phyloP scores from a whole-genome alignment of 2,888 invertebrate species.

The Koerneria pararmatus region DNA sequence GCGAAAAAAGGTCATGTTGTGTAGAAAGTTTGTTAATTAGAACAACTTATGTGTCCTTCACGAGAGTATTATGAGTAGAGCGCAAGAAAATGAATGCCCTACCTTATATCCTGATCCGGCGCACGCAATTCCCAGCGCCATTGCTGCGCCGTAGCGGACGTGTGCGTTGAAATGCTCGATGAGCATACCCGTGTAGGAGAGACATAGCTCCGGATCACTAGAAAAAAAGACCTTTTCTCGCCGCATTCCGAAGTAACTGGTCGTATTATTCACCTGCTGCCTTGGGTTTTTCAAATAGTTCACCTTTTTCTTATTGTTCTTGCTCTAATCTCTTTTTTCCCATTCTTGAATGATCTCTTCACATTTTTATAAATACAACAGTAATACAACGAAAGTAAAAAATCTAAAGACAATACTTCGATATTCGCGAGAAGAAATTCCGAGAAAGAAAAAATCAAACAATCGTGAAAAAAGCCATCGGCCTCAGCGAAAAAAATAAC shows the following conservation, averaged over 20 bases:
- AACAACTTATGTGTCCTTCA: not conserved
- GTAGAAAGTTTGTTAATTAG: no score
- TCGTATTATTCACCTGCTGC: no score
- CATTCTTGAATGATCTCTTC: not conserved
- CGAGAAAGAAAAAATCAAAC: no score
- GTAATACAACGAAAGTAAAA: no score
- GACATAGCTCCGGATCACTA: slow-evolving; percentile 86
- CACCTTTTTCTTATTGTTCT: not conserved
- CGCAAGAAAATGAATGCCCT: slow-evolving; percentile 15
- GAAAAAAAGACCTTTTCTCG: no score
- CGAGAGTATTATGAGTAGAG: not conserved
- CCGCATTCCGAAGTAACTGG: slow-evolving; percentile 9
- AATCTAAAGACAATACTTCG: no score
- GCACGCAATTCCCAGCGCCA: slow-evolving; percentile 97
- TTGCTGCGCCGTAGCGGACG: slow-evolving; percentile 96
- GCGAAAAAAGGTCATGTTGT: no score
- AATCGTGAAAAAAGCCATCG: no score
- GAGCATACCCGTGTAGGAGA: slow-evolving; percentile 89
- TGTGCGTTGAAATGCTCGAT: slow-evolving; percentile 99
- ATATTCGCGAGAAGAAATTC: no score
- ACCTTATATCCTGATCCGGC: slow-evolving; percentile 87
- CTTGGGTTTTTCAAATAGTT: no score
- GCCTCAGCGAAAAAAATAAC: no score
- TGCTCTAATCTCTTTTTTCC: not conserved
- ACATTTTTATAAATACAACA: no score